These are phyloP conservation scores for Adineta ricciae DNA, from an alignment of 2,888 invertebrate genomes.

Conservation along the genomic window DNA sequence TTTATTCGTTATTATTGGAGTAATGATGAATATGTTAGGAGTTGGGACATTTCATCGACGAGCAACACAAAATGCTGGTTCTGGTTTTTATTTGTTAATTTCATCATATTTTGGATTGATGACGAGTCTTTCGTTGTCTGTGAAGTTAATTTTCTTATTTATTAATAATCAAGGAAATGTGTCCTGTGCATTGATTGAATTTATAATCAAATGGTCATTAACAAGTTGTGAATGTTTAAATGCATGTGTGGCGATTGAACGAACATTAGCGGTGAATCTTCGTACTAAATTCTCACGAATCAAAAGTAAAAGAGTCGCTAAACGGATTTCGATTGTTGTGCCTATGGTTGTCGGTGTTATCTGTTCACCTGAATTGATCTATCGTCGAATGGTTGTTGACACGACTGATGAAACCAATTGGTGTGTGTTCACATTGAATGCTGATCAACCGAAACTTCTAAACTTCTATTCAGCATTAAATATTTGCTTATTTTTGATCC, in stretches of 20 bases:
- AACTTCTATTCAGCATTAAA: neutral
- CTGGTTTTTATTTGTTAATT: neutral
- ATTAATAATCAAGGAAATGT: neutral
- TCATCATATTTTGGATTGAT: neutral
- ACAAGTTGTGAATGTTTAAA: neutral
- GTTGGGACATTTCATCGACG: neutral
- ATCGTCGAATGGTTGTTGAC: neutral
- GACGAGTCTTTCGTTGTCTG: neutral
- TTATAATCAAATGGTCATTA: neutral
- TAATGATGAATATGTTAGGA: neutral
- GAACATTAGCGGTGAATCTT: neutral
- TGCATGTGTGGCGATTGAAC: neutral
- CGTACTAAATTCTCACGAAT: neutral
- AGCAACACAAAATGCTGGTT: neutral
- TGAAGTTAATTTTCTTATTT: neutral
- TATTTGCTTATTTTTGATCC: neutral
- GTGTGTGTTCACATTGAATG: neutral
- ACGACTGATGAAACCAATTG: neutral
- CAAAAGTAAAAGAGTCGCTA: neutral
- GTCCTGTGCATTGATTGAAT: neutral
- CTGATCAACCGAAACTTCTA: neutral
- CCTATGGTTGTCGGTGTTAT: too few species aligned
- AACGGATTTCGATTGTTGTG: too few species aligned
- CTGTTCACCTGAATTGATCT: too few species aligned
- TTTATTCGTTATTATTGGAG: neutral